Evolutionary conservation across 2,888 invertebrate species (phyloP).

Genomic region (Ophion costatus): DNA sequence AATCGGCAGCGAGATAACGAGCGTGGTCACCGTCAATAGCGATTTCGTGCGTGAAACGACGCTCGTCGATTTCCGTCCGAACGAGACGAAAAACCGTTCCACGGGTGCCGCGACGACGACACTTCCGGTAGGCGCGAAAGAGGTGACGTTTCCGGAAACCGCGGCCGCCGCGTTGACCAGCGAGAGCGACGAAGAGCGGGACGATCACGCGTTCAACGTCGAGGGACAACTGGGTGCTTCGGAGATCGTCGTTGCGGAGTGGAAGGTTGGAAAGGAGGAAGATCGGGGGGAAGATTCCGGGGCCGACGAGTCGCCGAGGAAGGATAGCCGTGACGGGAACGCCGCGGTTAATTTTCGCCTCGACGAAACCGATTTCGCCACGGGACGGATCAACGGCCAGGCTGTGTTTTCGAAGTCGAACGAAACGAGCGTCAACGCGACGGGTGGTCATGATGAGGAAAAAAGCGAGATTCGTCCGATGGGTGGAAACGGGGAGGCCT

Average conservation of each 20-base stretch:
- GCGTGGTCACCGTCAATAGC: conserved; percentile 75
- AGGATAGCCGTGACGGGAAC: background rate
- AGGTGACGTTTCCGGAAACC: conserved; percentile 61
- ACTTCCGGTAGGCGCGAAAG: conserved; percentile 40
- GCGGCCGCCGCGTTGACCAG: background rate
- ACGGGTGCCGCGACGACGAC: no score
- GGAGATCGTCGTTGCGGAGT: background rate
- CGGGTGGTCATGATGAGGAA: background rate
- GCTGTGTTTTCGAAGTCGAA: background rate
- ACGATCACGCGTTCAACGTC: conserved; percentile 33
- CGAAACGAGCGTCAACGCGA: background rate
- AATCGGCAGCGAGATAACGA: conserved; percentile 72
- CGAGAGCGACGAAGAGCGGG: conserved; percentile 34
- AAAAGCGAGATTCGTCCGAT: conserved; percentile 28
- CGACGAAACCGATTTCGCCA: background rate
- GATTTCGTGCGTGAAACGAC: conserved; percentile 78
- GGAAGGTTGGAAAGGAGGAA: background rate
- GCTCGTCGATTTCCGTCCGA: conserved; percentile 73
- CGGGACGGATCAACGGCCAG: background rate
- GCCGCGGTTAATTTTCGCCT: no score
- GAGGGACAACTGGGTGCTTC: background rate
- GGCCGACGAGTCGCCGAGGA: background rate
- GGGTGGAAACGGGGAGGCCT: conserved; percentile 31
- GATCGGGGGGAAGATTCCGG: background rate
- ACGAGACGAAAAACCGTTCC: conserved; percentile 54